These are phyloP conservation scores for Frieseomelitta varia DNA, from an alignment of 1,140 invertebrate genomes.

Conservation along the genomic window DNA sequence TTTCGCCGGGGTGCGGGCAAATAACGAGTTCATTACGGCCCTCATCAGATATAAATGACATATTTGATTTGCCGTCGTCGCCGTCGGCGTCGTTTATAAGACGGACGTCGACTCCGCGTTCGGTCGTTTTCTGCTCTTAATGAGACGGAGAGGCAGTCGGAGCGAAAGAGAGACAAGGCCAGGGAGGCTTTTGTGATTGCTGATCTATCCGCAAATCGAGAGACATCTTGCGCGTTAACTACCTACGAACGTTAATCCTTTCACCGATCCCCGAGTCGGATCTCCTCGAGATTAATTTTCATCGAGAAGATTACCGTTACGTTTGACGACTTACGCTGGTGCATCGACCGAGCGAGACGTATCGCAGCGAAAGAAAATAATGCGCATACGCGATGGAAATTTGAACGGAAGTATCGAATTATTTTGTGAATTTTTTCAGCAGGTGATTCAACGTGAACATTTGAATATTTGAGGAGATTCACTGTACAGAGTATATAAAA, in stretches of 20 bases:
- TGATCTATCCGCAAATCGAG: constrained; percentile 51
- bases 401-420: no score
- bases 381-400: neutral
- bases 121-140: constrained; percentile 42
- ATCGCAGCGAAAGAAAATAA: neutral
- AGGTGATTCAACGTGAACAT: no score
- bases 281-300: constrained; percentile 11
- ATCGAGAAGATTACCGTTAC: neutral
- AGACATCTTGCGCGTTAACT: constrained; percentile 56
- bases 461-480: no score
- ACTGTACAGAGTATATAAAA: no score
- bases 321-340: constrained; percentile 10
- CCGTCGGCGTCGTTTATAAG: constrained; percentile 37
- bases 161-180: neutral
- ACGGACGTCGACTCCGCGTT: neutral
- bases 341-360: neutral
- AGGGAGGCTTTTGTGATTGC: constrained; percentile 46
- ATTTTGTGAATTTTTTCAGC: no score
- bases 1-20: constrained; percentile 65
- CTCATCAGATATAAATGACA: constrained; percentile 77
- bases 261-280: neutral
- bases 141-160: constrained; percentile 28
- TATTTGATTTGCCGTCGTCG: constrained; percentile 71
- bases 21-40: constrained; percentile 75
- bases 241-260: constrained; percentile 53